phyloP scores from a whole-genome alignment of 2,797 vertebrate genomes.

The Thaleichthys pacificus region DNA sequence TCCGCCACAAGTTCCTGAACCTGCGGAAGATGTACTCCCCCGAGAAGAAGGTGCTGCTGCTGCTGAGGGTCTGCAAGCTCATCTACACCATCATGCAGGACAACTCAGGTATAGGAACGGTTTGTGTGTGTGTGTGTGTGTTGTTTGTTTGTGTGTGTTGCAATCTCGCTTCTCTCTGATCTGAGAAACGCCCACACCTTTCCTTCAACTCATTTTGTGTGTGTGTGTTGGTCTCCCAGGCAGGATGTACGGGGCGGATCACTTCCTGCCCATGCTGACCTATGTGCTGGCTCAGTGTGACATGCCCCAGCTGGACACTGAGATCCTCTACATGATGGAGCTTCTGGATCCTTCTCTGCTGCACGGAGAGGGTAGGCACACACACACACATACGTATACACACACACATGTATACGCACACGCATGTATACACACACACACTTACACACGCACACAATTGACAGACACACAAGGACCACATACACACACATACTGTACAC shows the following conservation, averaged over 20 bases:
- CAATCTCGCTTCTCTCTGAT: too few relatives aligned
- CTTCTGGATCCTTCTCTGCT: constrained; percentile 90
- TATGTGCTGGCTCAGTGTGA: constrained; percentile 94
- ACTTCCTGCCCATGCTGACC: constrained; percentile 95
- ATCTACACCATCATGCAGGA: constrained; percentile 81
- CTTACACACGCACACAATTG: background rate
- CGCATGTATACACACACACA: background rate
- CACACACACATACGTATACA: background rate
- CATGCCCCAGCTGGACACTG: constrained; percentile 91
- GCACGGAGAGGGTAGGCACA: constrained; percentile 89
- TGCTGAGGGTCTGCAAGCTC: constrained; percentile 84
- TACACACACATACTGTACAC: too few relatives aligned
- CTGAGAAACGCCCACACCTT: too few relatives aligned
- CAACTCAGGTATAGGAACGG: constrained; percentile 46
- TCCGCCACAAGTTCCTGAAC: constrained; percentile 84
- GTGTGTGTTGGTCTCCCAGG: constrained; percentile 64
- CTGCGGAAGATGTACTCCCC: constrained; percentile 93
- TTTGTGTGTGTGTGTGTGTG: too few relatives aligned
- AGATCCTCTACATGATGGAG: constrained; percentile 98
- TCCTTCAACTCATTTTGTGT: too few relatives aligned
- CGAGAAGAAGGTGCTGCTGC: constrained; percentile 86
- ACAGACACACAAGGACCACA: too few relatives aligned
- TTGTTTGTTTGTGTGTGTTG: too few relatives aligned
- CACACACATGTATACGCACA: background rate
- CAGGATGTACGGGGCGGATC: constrained; percentile 95